These are phyloP conservation scores for Teleogryllus occipitalis DNA, from an alignment of 1,140 invertebrate species.

Conservation along the genomic window DNA sequence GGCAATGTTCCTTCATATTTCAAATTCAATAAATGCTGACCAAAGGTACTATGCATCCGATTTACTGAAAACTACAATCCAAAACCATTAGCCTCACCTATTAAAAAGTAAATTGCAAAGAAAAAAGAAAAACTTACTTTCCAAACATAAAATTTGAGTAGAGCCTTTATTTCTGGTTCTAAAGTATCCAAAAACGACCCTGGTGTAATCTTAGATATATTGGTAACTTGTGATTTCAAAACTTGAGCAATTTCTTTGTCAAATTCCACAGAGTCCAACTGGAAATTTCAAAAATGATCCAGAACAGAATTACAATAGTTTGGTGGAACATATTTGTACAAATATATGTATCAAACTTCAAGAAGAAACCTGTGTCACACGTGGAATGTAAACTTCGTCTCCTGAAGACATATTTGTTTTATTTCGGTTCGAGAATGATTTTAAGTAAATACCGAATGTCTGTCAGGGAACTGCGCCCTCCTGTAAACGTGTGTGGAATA, in stretches of 20 bases:
- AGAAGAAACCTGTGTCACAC: background rate
- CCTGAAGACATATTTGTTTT: no score
- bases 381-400: background rate
- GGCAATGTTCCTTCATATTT: conserved; percentile 45
- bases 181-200: conserved; percentile 40
- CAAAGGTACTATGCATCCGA: conserved; percentile 46
- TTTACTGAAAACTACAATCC: conserved; percentile 41
- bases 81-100: background rate
- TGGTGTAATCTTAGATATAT: conserved; percentile 26
- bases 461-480: no score
- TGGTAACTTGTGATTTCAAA: conserved; percentile 38
- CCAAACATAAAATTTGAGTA: conserved; percentile 47
- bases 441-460: no score
- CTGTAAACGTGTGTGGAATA: no score
- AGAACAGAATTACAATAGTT: no score
- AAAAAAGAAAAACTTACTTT: conserved; percentile 22
- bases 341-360: background rate
- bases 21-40: conserved; percentile 50
- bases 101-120: background rate
- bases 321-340: background rate
- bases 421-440: no score
- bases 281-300: conserved; percentile 29
- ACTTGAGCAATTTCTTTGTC: conserved; percentile 47
- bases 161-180: conserved; percentile 47
- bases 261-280: conserved; percentile 47